Evolutionary conservation across 2,888 invertebrate species (phyloP), one percentile per base, ranked within the genome.

Genomic region (Tanytarsus gracilentus): DNA sequence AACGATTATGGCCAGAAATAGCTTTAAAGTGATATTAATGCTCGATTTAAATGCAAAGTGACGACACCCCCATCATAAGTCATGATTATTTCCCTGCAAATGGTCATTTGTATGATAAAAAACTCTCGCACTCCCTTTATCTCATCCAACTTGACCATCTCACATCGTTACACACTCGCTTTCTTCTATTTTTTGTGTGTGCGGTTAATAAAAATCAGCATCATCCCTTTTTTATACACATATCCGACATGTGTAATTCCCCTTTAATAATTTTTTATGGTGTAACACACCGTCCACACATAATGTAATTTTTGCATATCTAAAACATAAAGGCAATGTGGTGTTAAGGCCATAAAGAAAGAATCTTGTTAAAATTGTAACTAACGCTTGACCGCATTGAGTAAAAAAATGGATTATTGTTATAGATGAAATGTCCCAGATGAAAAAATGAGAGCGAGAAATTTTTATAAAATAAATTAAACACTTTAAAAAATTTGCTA

Each of bases 221-320:
- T 30, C 39, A 40, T 48, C 58, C 58, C 58, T 40, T 29, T 26
- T 52, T 21, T 27, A 52, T 36, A 33, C 33, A 11, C 44, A 44
- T 21, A 44, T 11, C 16, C 16, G 36, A 16, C 18, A 44, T 44
- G n/a, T 25, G n/a, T n/a, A n/a, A n/a, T n/a, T n/a, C n/a, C n/a
- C n/a, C n/a, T n/a, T n/a, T n/a, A n/a, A 36, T 16, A 14, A n/a
- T n/a, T 16, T 14, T 36, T 36, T 36, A 7, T 36, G 36, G 30
- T 58, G 48, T 58, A 48, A 40, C 58, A 58, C 58, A 58, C 58
- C n/a, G n/a, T n/a, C n/a, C n/a, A 44, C 16, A 36, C 36, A 36
- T 14, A 40, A 44, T 27, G 48, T 58, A 58, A 58, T 48, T 58
- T 53, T 58, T 58, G 58, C 58, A 58, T 58, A 58, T 58, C 48